These are phyloP conservation scores for Premnoplex brunnescens DNA, from an alignment of 2,797 vertebrate genomes.

Conservation along the genomic window DNA sequence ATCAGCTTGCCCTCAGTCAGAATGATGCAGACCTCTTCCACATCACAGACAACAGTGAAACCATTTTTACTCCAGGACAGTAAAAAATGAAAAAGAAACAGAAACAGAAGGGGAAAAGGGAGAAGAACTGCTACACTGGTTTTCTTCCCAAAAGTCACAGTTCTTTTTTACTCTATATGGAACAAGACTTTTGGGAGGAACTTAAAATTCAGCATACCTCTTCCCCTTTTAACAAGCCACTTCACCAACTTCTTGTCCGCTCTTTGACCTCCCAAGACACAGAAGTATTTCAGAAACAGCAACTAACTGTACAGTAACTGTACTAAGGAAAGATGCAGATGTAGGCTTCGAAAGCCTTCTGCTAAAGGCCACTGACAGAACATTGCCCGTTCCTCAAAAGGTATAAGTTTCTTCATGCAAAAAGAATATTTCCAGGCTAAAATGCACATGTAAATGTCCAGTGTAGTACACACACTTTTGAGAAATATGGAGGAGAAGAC, in stretches of 20 bases:
- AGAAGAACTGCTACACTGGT: neutral
- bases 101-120: neutral
- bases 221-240: neutral
- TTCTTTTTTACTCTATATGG: neutral
- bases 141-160: neutral
- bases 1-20: neutral
- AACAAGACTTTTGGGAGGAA: neutral
- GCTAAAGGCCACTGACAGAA: neutral
- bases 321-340: neutral
- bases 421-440: neutral
- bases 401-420: neutral
- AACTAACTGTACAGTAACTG: neutral
- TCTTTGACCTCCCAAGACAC: neutral
- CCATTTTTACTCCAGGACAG: neutral
- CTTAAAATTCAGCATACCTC: neutral
- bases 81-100: neutral
- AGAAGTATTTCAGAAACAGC: neutral
- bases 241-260: neutral
- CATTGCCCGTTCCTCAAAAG: neutral
- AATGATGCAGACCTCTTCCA: neutral
- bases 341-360: neutral
- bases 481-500: neutral
- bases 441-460: neutral
- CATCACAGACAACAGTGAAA: neutral
- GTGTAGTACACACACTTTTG: neutral